phyloP scores from a whole-genome alignment of 2,797 vertebrate species.

The Falco columbarius region DNA sequence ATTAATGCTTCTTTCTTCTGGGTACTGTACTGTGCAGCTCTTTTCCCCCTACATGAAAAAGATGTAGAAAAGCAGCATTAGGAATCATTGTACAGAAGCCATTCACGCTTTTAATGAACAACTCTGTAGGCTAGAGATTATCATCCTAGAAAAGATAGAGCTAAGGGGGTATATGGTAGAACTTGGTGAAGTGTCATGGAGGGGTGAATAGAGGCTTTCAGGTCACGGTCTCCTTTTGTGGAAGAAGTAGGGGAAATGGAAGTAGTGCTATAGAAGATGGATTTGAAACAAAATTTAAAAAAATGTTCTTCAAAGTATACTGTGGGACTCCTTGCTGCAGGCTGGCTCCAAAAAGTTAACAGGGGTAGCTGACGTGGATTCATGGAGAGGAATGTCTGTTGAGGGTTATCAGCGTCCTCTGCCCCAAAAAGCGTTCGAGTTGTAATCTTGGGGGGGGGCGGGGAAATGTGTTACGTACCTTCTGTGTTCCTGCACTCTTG shows the following conservation, averaged over 20 bases:
- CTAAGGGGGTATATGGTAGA: neutral
- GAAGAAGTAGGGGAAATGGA: neutral
- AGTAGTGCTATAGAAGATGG: neutral
- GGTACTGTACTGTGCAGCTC: neutral
- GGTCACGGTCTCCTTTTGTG: neutral
- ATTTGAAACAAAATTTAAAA: neutral
- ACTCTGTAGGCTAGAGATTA: neutral
- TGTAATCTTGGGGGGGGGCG: neutral
- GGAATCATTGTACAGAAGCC: neutral
- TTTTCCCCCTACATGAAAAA: neutral
- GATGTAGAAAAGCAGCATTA: neutral
- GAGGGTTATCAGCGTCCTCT: neutral
- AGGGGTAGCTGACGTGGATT: neutral
- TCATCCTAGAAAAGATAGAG: neutral
- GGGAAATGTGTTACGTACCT: fast-evolving
- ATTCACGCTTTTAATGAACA: neutral
- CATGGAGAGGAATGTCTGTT: neutral
- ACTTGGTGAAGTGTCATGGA: neutral
- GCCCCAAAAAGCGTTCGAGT: neutral
- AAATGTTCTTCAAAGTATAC: neutral
- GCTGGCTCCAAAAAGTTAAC: neutral
- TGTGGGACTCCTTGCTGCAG: neutral
- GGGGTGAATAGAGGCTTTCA: neutral
- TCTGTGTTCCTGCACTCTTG: neutral
- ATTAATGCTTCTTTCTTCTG: neutral